Evolutionary conservation across 2,888 invertebrate genomes (phyloP), one percentile per base, ranked within the genome.

Genomic region (Euplexia lucipara): DNA sequence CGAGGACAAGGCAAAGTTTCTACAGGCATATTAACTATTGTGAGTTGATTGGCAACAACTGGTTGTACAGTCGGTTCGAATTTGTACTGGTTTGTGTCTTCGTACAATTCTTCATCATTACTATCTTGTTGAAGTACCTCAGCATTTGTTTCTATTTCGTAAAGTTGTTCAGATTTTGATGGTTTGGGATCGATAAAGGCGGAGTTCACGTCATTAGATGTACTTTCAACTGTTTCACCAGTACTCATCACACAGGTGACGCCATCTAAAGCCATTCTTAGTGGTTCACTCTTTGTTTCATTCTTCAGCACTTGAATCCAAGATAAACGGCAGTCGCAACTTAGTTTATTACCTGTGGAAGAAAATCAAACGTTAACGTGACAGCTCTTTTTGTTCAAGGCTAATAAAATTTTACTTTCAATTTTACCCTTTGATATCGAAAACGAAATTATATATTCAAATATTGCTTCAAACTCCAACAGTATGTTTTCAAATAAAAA

Each of bases 241-340:
- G 74, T 64, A 53, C 75, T 83, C 3, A 86, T 84, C 20, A 88
- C 53, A 89, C 98, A 98, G 61, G 96, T 97, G 73, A 98, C 95
- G 77, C 97, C 96, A 82, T 97, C 97, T 34, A 98, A 94, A 37
- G 97, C 96, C 79, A 96, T 95, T 79, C 96, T 96, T 57, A 98
- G 95, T 75, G 96, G 96, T 81, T 96, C 95, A 86, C 97, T 97
- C 88, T 96, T 96, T 54, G 98, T 97, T 88, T 97, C 97, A 89
- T 97, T 97, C 78, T 96, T 96, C 61, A 98, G 92, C 51, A 95
- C 94, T 92, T 97, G 97, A 85, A 98, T 96, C 98, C 98, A 98
- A 56, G 96, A 96, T 54, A 98, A 93, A 49, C 97, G 97, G 86
- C 98, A 98, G 92, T 98, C 98, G 91, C 98, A 98, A 83, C 95